phyloP scores from a whole-genome alignment of 2,797 vertebrate genomes.

The Gymnoscopelus microlampas region DNA sequence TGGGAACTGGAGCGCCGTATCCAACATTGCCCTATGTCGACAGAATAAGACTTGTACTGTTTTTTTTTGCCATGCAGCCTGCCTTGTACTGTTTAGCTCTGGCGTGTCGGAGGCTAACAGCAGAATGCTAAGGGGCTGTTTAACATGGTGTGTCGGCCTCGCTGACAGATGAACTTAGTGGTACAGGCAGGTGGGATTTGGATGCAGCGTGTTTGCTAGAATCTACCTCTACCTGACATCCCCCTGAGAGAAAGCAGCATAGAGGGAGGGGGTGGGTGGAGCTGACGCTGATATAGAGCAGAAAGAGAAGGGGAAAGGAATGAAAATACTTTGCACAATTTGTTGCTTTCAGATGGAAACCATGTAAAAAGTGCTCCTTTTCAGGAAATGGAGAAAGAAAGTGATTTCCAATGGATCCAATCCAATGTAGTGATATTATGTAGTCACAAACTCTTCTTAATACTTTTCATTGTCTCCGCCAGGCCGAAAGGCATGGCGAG shows the following conservation, averaged over 20 bases:
- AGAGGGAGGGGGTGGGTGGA: background rate
- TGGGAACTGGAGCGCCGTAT: too few species aligned
- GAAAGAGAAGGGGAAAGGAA: background rate
- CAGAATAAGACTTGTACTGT: too few species aligned
- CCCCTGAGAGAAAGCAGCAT: conserved; percentile 1
- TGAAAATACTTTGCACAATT: conserved; percentile 1
- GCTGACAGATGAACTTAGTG: conserved; percentile 50
- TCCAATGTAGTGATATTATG: too few species aligned
- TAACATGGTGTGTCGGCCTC: conserved; percentile 33
- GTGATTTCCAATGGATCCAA: too few species aligned
- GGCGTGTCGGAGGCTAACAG: conserved; percentile 23
- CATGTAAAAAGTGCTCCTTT: background rate
- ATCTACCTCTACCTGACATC: conserved; percentile 42
- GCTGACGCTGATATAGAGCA: background rate
- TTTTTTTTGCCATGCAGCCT: conserved; percentile 2
- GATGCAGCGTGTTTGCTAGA: conserved; percentile 36
- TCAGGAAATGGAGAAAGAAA: too few species aligned
- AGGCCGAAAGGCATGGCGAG: too few species aligned
- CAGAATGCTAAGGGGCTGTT: conserved; percentile 48
- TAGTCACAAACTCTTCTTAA: too few species aligned
- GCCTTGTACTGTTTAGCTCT: conserved; percentile 10
- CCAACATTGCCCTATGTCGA: too few species aligned
- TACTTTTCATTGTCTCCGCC: too few species aligned
- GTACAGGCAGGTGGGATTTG: conserved; percentile 44
- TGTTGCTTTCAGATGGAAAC: conserved; percentile 31